Evolutionary conservation across 2,797 vertebrate species (phyloP).

Genomic region (Hyperoplus lanceolatus): DNA sequence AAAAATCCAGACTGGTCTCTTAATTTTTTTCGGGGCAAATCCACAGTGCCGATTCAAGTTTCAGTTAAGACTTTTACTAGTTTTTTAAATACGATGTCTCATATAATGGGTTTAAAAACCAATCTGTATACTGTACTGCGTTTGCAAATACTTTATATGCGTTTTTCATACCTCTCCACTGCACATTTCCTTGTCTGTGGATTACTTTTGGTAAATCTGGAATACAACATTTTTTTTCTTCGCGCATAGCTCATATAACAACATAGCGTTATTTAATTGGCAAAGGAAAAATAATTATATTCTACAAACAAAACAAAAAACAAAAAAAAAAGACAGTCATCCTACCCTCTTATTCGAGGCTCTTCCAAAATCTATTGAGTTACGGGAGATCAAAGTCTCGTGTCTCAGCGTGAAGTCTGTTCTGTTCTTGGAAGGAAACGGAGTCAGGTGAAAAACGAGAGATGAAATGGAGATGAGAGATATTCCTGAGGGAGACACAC

Average conservation of each 20-base stretch:
- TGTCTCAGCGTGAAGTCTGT: slow-evolving; percentile 5
- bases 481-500: slow-evolving; percentile 15
- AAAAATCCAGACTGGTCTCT: too few relatives aligned
- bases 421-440: slow-evolving; percentile 8
- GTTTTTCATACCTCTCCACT: too few relatives aligned
- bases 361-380: neutral
- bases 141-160: too few relatives aligned
- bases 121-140: too few relatives aligned
- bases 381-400: neutral
- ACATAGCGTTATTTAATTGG: too few relatives aligned
- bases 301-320: too few relatives aligned
- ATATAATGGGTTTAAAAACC: too few relatives aligned
- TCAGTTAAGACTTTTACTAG: too few relatives aligned
- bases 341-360: neutral
- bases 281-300: neutral
- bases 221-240: neutral
- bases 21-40: too few relatives aligned
- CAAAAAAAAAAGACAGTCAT: too few relatives aligned
- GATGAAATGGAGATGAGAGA: slow-evolving; percentile 56
- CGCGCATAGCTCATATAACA: neutral
- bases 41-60: too few relatives aligned
- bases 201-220: neutral
- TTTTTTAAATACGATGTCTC: too few relatives aligned
- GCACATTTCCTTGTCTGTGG: neutral
- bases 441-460: slow-evolving; percentile 17